Evolutionary conservation across 2,888 invertebrate species (phyloP).

Genomic region (Nesidiocoris tenuis): DNA sequence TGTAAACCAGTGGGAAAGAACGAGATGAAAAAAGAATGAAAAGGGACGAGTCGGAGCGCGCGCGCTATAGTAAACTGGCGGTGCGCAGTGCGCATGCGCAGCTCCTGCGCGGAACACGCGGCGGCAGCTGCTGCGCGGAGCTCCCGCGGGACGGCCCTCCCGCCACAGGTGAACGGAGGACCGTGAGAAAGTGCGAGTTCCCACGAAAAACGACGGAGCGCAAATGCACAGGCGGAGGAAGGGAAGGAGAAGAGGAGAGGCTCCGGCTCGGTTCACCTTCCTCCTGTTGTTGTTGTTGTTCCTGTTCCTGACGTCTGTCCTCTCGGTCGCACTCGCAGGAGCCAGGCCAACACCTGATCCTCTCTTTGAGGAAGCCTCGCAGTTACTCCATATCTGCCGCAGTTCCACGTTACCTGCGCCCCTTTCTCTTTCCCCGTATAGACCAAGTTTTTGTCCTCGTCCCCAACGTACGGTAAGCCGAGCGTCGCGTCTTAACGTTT

Average conservation of each 20-base stretch:
- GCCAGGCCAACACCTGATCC: not conserved
- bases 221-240: not conserved
- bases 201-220: slow-evolving; percentile 23
- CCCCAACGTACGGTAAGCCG: no score
- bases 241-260: not conserved
- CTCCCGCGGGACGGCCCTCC: not conserved
- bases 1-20: not conserved
- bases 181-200: slow-evolving; percentile 40
- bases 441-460: not conserved
- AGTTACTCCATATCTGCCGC: not conserved
- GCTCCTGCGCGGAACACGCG: not conserved
- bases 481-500: no score
- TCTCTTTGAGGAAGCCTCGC: not conserved
- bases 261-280: slow-evolving; percentile 9
- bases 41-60: not conserved
- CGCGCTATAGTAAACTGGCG: not conserved
- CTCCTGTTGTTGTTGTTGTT: slow-evolving; percentile 2
- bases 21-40: not conserved
- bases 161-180: slow-evolving; percentile 10
- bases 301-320: slow-evolving; percentile 10
- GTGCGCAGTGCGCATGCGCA: not conserved
- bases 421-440: not conserved
- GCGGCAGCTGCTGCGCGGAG: not conserved
- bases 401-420: slow-evolving; percentile 20
- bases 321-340: not conserved